Base-by-base conservation (phyloP, 2,113 vertebrate genomes). In the Callipepla californica region DNA sequence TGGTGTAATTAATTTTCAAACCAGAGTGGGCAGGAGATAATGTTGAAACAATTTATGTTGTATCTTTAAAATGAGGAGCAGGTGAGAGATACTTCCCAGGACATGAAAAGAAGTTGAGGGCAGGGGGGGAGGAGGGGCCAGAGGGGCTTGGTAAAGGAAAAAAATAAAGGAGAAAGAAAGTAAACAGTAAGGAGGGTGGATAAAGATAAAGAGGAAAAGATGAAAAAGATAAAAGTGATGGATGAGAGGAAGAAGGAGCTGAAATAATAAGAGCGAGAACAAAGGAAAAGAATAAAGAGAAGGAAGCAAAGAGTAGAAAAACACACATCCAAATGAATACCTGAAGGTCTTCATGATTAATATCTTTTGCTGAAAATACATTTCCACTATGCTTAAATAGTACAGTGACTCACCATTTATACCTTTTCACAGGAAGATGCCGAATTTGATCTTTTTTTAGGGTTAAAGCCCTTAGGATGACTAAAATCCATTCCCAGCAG, bases 211-310 rank as follows among this genome's bases (percentile, higher is more conserved):
- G 67, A 44, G 32, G 6, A 66, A 70, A 90, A 92, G 87, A 95
- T 81, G 30, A 90, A 89, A 95, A 83, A 94, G 84, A 89, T 87
- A 82, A 87, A 91, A 87, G 53, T 92, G 95, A 94, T 92, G 40
- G 78, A 96, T 96, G 89, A 90, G 82, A 73, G 59, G 70, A 91
- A 88, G 88, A 87, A 80, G 30, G 36, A 85, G 19, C 16, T 8
- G 47, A 94, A 87, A 91, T 77, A 89, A 66, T 40, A 87, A 84
- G 30, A 77, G 53, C 57, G 50, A 91, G 79, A 96, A 94, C 78
- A 94, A 95, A 94, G 72, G 50, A 63, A 74, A 87, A 67, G 14
- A 93, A 80, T 69, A 74, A 89, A 94, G 74, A 77, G 32, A 85
- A 80, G 47, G 67, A 92, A 93, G 22, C 26, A 53, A 22, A 90